Evolutionary conservation across 2,888 invertebrate species (phyloP), one percentile per base, ranked within the genome.

Genomic region (Cacoxenus indagator): DNA sequence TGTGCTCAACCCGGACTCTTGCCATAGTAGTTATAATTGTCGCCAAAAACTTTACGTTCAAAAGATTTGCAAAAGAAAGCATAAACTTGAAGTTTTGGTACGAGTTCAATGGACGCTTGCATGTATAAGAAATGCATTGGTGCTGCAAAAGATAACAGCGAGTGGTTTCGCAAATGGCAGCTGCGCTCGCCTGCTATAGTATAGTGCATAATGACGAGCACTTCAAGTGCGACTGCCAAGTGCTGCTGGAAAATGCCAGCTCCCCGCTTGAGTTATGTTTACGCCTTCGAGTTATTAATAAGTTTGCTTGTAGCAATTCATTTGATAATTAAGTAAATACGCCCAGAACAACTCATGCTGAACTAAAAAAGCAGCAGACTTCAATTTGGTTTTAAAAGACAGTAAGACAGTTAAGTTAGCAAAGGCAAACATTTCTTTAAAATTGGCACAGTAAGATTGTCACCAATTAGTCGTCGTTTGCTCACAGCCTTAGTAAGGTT

Each of bases 211-310:
- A 65, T 75, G 78, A 71, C n/a, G 67, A 70, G 73, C 72, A 72
- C 67, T 73, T 72, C 73, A 55, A 72, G 70, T 67, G 70, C 29
- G 2, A 1, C 5, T 67, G 64, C 51, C n/a, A n/a, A n/a, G 61
- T 57, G 66, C 46, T 67, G 59, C 64, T 55, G 61, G 69, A 70
- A 75, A 76, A 57, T 75, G 37, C 8, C 37, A 14, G 37, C 1
- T 9, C 5, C 14, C 37, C 37, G 9, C 8, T 37, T 37, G 37
- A 37, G 37, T 11, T 37, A 37, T 11, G 37, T 37, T 37, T 37
- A 37, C 9, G 45, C 70, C 73, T 70, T 74, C 74, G 72, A 78
- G 78, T 78, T 79, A 79, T 83, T 79, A 79, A 82, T 82, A 83
- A 79, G 81, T 81, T 74, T 75, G 66, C 64, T 70, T 37, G 37